Conservation (phyloP, 2,888 invertebrate genomes). For the Hyppa rectilinea region DNA sequence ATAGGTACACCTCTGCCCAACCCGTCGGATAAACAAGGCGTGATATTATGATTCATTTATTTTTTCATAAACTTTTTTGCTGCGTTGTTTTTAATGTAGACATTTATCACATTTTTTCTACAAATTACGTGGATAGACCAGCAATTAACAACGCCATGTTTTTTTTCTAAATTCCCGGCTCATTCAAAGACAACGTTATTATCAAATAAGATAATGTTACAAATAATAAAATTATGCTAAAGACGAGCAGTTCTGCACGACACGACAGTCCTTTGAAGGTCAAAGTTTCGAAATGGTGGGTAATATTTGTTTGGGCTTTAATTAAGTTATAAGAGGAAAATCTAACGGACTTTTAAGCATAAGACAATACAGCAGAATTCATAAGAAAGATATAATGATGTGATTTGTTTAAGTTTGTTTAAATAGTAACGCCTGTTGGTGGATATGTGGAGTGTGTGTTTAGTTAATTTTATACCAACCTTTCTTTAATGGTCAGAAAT, state of each 20-base stretch:
- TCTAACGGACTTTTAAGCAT: neutral
- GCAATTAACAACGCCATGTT: neutral
- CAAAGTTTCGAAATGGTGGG: slow-evolving; percentile 6
- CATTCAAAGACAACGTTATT: slow-evolving; percentile 10
- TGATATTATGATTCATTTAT: no score
- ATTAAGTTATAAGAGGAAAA: neutral
- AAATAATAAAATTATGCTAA: slow-evolving; percentile 54
- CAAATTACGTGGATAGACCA: neutral
- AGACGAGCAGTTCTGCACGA: slow-evolving; percentile 9
- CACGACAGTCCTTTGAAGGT: slow-evolving; percentile 38
- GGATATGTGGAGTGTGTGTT: neutral
- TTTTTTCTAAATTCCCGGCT: neutral
- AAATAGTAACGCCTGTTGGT: neutral
- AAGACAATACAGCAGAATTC: neutral
- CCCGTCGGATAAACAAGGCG: no score
- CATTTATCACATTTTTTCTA: neutral
- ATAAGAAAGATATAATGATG: no score
- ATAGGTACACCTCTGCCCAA: no score
- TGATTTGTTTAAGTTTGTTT: neutral
- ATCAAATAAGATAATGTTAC: slow-evolving; percentile 19
- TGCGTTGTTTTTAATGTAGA: no score
- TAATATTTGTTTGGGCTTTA: slow-evolving; percentile 8
- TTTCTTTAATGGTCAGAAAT: neutral
- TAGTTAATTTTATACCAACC: neutral
- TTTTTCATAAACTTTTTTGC: neutral